Evolutionary conservation across 2,113 vertebrate species (phyloP).

Genomic region (Ictidomys tridecemlineatus): DNA sequence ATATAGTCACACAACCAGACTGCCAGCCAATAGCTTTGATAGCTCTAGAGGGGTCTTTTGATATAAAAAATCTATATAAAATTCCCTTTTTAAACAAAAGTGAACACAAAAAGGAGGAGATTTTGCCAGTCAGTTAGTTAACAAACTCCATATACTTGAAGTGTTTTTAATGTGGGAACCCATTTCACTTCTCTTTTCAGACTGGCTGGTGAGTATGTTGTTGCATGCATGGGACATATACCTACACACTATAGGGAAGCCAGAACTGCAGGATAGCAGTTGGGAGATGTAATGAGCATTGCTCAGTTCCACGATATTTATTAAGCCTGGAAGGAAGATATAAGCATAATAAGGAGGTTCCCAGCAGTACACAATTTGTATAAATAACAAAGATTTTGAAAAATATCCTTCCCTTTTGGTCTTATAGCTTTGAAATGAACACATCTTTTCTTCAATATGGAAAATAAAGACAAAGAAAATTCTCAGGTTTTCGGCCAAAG

Average conservation of each 20-base stretch:
- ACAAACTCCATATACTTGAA: not conserved
- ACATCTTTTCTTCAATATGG: not conserved
- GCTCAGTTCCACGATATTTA: not conserved
- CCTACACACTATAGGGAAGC: not conserved
- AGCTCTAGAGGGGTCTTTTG: not conserved
- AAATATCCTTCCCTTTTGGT: not conserved
- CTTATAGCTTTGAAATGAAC: not conserved
- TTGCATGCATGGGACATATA: not conserved
- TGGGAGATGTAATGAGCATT: too few species aligned
- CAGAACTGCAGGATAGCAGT: not conserved
- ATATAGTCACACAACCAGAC: not conserved
- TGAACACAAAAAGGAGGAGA: accelerated
- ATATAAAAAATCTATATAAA: not conserved
- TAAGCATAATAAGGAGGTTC: too few species aligned
- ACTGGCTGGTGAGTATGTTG: not conserved
- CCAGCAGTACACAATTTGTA: not conserved
- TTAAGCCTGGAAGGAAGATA: not conserved
- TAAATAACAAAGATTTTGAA: not conserved
- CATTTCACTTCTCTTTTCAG: not conserved
- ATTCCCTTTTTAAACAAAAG: not conserved
- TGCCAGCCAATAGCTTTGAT: not conserved
- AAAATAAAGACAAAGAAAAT: not conserved
- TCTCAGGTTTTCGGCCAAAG: not conserved
- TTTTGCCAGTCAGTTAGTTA: not conserved
- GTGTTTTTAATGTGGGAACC: not conserved